Conservation (phyloP, 2,113 vertebrate genomes). For the human region DNA sequence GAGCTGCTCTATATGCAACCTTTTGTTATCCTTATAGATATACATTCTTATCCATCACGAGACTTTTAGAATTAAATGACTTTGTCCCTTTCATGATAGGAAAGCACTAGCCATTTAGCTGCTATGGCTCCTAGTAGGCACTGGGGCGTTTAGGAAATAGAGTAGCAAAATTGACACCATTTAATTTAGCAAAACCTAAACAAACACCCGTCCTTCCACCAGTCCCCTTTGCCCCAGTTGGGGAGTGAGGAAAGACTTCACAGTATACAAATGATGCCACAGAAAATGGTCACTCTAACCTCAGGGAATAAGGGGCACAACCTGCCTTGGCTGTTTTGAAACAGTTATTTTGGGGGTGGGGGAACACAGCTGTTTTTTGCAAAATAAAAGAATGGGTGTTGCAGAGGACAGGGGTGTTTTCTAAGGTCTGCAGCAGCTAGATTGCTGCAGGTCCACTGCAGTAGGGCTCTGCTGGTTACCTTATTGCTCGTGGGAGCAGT, state of each 20-base stretch:
- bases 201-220: neutral
- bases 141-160: neutral
- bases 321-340: neutral
- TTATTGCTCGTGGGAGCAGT: neutral
- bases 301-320: neutral
- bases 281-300: neutral
- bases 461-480: neutral
- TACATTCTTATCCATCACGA: neutral
- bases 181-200: neutral
- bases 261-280: neutral
- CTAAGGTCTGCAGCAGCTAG: neutral
- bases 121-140: neutral
- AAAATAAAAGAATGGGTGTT: neutral
- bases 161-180: neutral
- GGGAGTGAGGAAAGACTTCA: neutral
- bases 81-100: neutral
- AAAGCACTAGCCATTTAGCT: neutral
- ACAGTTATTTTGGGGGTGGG: neutral
- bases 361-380: neutral
- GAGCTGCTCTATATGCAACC: neutral
- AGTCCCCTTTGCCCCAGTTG: neutral
- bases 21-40: neutral
- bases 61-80: neutral
- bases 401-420: neutral
- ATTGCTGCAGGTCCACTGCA: neutral